Evolutionary conservation across 2,888 invertebrate species (phyloP), one percentile per base, ranked within the genome.

Genomic region (Phyllotreta striolata): DNA sequence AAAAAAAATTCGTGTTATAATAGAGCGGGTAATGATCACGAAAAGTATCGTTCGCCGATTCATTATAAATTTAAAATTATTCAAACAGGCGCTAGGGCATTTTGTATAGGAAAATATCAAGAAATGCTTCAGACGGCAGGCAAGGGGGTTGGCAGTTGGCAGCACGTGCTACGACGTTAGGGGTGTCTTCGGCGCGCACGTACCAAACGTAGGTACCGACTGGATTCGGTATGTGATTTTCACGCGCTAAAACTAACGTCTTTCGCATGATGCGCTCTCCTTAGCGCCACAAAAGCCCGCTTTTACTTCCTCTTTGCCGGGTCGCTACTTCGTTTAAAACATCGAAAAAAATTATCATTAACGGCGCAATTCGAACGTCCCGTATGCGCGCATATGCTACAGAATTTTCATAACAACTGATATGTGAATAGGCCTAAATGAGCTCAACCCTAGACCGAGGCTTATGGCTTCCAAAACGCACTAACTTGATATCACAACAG

Each of bases 231-330:
- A 72, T 66, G 70, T 75, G 74, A 75, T 75, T 75, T 74, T 72
- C 69, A 71, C 70, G 75, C 75, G 74, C 73, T 76, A 76, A 69
- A 69, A 69, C 69, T 75, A 76, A 76, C 76, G 75, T 73, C 71
- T 73, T 68, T 64, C 56, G 62, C 64, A 62, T 47, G 47, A 47
- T 47, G 47, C 13, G n/a, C 8, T 4, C 13, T 3, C 7, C 14
- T 24, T 14, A 34, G 55, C 43, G 43, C 34, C 55, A 35, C 43
- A 35, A n/a, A 35, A 7, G 43, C 55, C 46, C 34, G 46, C 56
- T 57, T 57, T 57, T 43, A 57, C 56, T 57, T 57, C 56, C 56
- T 57, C 38, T 44, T n/a, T 34, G n/a, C n/a, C 13, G 34, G 14
- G 44, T 39, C 37, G 34, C 10, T 35, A 46, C 46, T 14, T 3